Base-by-base conservation (phyloP, 1,140 invertebrate species). In the Leptinotarsa lineolata region DNA sequence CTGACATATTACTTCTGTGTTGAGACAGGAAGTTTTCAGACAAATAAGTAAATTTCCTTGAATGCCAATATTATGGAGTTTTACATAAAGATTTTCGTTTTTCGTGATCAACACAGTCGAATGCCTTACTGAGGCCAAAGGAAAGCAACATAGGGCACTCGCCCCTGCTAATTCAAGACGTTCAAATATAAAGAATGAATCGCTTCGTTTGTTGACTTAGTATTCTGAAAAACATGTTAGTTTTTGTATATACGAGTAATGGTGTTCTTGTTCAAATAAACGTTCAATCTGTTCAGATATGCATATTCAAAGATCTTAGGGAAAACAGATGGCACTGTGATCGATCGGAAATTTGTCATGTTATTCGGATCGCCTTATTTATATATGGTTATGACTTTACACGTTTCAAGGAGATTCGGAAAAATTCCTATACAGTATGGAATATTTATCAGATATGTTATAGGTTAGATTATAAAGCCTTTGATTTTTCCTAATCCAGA, bases 371-470 rank as follows among this genome's bases (percentile, higher is more conserved):
- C n/a, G n/a, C n/a, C n/a, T n/a, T n/a, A n/a, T 60, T n/a, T 60
- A 60, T 60, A n/a, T 60, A 60, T 60, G 6, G 59, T 5, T 8
- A 61, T 61, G 12, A 61, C 59, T 61, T 61, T 3, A 18, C 59
- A 2, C 8, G 59, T 61, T 61, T 61, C 4, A 61, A 61, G 8
- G n/a, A 61, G 18, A 61, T 61, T 61, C 59, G 5, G 5, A 61
- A 61, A 61, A 18, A 61, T 61, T 61, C 59, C 59, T 61, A 4
- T 61, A 61, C 59, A 3, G 21, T 61, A 61, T 22, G 59, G 4
- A 61, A 61, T 61, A 61, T 61, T 61, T 61, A 61, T 61, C 59
- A 16, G 59, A 61, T 61, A 61, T 22, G 59, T 61, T 61, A 61
- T 15, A 61, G 59, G 59, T 6, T 2, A 61, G 59, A 18, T 61